phyloP scores from a whole-genome alignment of 2,113 vertebrate species.

The Aegypius monachus region DNA sequence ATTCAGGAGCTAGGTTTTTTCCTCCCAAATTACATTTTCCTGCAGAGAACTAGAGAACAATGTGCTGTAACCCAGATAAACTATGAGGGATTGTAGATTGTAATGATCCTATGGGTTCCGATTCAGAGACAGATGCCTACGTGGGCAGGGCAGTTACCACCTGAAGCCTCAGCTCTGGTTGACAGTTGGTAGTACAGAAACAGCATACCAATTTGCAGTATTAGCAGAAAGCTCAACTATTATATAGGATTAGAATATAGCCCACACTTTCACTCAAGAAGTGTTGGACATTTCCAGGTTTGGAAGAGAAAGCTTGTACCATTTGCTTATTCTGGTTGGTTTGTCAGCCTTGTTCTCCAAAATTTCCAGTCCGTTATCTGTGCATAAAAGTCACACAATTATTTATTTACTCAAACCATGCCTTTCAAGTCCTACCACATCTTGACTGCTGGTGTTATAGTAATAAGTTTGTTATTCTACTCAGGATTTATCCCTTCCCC shows the following conservation, averaged over 20 bases:
- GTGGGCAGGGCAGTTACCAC: neutral
- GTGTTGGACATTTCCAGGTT: neutral
- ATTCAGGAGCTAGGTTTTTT: neutral
- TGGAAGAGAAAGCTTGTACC: neutral
- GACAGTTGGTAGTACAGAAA: neutral
- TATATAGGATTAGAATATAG: neutral
- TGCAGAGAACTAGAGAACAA: neutral
- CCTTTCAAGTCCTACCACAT: neutral
- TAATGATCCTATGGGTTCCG: neutral
- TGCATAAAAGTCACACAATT: neutral
- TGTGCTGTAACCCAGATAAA: neutral
- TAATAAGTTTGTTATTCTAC: neutral
- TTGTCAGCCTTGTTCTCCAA: neutral
- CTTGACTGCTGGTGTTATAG: neutral
- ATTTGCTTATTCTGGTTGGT: neutral
- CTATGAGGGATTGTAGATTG: neutral
- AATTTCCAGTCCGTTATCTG: neutral
- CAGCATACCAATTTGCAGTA: neutral
- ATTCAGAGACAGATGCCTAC: neutral
- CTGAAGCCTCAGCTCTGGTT: neutral
- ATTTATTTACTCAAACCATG: neutral
- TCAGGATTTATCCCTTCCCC: neutral
- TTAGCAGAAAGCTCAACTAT: neutral
- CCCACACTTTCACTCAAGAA: neutral
- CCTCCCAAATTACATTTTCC: neutral